Evolutionary conservation across 2,113 vertebrate genomes (phyloP).

Genomic region (Lynx canadensis): DNA sequence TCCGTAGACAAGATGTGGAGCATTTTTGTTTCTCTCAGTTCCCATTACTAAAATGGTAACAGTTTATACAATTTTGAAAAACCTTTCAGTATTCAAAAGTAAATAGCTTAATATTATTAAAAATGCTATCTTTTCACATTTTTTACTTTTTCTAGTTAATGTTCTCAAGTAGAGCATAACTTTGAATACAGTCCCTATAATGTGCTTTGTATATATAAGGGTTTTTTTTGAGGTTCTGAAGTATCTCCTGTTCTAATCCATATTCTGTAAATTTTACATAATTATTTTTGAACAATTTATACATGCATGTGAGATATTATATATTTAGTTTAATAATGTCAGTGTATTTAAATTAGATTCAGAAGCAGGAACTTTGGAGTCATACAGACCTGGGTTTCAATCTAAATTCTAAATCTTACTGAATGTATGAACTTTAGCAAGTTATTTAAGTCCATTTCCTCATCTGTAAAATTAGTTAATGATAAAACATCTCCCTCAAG

Average conservation of each 20-base stretch:
- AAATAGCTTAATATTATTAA: conserved; percentile 31
- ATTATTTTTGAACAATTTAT: not conserved
- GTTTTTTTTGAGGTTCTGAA: not conserved
- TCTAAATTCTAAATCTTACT: not conserved
- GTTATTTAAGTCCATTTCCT: conserved; percentile 24
- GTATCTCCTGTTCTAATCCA: not conserved
- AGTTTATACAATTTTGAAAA: conserved; percentile 48
- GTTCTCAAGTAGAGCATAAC: not conserved
- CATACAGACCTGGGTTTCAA: not conserved
- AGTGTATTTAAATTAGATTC: conserved; percentile 42
- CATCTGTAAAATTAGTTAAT: conserved; percentile 24
- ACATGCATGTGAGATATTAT: not conserved
- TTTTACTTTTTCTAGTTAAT: conserved; percentile 37
- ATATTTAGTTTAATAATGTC: conserved; percentile 39
- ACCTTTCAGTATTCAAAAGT: not conserved
- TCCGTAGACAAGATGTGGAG: not conserved
- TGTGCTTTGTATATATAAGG: not conserved
- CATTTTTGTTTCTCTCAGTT: conserved; percentile 37
- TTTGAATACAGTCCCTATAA: conserved; percentile 34
- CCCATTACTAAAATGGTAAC: not conserved
- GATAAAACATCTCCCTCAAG: not conserved
- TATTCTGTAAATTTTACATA: not conserved
- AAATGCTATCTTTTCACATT: not conserved
- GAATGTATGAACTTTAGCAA: not conserved
- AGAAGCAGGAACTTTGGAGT: conserved; percentile 6